A percentile compares a stretch with the other conserved stretches of the same genome.
phyloP scores from a whole-genome alignment of 2,888 invertebrate species.

The Chouioia cunea region DNA sequence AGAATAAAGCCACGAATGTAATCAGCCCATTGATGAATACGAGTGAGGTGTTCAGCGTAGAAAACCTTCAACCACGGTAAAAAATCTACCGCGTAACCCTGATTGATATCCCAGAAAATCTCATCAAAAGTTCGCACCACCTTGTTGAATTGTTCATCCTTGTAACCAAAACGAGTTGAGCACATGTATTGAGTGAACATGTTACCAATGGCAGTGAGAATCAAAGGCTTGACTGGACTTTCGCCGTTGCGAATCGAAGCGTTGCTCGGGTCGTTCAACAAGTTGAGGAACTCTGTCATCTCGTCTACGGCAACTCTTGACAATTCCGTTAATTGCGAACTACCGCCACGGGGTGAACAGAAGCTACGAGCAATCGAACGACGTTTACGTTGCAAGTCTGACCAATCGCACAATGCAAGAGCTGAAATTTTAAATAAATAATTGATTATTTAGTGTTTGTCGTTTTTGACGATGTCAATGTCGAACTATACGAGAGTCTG shows the following conservation, averaged over 20 bases:
- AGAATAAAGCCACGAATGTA: slow-evolving; percentile 82
- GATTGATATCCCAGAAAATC: slow-evolving; percentile 93
- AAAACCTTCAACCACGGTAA: slow-evolving; percentile 85
- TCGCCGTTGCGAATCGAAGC: slow-evolving; percentile 57
- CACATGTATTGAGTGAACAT: slow-evolving; percentile 92
- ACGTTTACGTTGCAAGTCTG: slow-evolving; percentile 82
- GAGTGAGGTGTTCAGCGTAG: slow-evolving; percentile 78
- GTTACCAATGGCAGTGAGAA: slow-evolving; percentile 83
- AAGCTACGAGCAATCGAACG: slow-evolving; percentile 83
- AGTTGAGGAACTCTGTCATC: slow-evolving; percentile 73
- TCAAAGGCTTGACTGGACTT: slow-evolving; percentile 76
- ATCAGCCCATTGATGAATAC: slow-evolving; percentile 77
- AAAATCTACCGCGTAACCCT: slow-evolving; percentile 89
- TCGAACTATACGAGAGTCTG: too few relatives aligned
- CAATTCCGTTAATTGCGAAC: slow-evolving; percentile 79
- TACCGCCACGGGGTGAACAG: slow-evolving; percentile 83
- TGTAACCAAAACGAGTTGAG: slow-evolving; percentile 79
- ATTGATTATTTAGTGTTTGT: not conserved
- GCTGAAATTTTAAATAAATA: slow-evolving; percentile 73
- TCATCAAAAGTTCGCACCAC: slow-evolving; percentile 83
- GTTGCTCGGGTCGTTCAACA: slow-evolving; percentile 69
- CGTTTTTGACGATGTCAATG: not conserved
- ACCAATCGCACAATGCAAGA: slow-evolving; percentile 90
- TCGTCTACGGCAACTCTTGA: slow-evolving; percentile 80
- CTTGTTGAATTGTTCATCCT: slow-evolving; percentile 77